Evolutionary conservation across 92 coral and sea anemone species (phyloP).

Genomic region (Porites divaricata): DNA sequence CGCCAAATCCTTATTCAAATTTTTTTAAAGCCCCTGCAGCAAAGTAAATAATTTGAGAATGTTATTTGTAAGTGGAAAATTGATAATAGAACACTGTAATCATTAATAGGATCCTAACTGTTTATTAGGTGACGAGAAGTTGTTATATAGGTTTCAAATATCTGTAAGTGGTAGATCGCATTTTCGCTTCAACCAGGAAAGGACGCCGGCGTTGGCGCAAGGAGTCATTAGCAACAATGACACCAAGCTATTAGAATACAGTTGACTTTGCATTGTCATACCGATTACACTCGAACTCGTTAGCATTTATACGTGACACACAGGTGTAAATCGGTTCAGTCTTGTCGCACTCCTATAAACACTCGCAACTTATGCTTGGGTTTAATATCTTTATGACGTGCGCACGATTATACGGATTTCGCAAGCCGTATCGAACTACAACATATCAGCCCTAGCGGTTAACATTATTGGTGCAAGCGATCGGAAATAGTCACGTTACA

Average conservation of each 20-base stretch:
- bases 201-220: not conserved
- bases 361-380: not conserved
- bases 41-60: conserved; percentile 2
- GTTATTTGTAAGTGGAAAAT: not conserved
- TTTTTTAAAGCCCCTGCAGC: not conserved
- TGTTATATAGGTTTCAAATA: no score
- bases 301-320: conserved; percentile 13
- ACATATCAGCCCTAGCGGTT: not conserved
- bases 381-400: not conserved
- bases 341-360: not conserved
- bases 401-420: conserved; percentile 3
- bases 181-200: not conserved
- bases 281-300: not conserved
- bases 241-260: not conserved
- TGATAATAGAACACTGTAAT: not conserved
- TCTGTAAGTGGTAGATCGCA: no score
- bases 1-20: conserved; percentile 14
- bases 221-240: not conserved
- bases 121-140: not conserved
- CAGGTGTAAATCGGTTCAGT: not conserved
- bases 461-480: not conserved
- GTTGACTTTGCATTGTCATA: conserved; percentile 16
- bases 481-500: conserved; percentile 1
- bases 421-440: conserved; percentile 2
- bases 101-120: not conserved